Conservation (phyloP, 2,113 vertebrate genomes). For the Neotoma lepida region DNA sequence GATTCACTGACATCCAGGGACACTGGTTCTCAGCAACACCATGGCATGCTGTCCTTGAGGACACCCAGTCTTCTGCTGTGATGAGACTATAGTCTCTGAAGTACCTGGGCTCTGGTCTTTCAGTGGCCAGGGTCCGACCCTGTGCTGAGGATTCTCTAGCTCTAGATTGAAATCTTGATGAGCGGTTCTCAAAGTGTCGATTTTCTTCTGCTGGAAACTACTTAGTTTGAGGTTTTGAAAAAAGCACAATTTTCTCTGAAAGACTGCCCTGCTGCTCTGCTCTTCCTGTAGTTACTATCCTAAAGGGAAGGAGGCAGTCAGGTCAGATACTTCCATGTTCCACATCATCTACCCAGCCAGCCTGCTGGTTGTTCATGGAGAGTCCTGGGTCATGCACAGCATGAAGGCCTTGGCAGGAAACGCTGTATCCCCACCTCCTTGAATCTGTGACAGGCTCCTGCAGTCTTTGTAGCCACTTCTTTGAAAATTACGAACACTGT, state of each 20-base stretch:
- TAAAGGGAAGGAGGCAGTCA: not conserved
- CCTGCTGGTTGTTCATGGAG: not conserved
- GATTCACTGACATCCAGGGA: not conserved
- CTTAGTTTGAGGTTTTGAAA: not conserved
- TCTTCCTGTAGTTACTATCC: not conserved
- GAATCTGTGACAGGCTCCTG: not conserved
- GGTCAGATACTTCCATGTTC: not conserved
- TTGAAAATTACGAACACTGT: not conserved
- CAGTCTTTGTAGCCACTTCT: not conserved
- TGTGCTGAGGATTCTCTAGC: not conserved
- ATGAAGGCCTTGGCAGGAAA: not conserved
- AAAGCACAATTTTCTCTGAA: not conserved
- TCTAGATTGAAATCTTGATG: not conserved
- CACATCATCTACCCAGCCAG: not conserved
- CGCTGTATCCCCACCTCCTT: no score
- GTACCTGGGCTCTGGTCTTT: not conserved
- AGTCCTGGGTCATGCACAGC: not conserved
- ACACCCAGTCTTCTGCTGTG: not conserved
- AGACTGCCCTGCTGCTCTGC: not conserved
- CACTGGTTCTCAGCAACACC: not conserved
- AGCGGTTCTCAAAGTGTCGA: not conserved
- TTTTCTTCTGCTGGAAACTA: not conserved
- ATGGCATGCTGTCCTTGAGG: fast-evolving
- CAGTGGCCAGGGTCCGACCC: not conserved
- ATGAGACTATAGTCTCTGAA: not conserved